A percentile compares a stretch with the other conserved stretches of the same genome.
phyloP scores from a whole-genome alignment of 1,140 invertebrate genomes.

The Agraylea sexmaculata region DNA sequence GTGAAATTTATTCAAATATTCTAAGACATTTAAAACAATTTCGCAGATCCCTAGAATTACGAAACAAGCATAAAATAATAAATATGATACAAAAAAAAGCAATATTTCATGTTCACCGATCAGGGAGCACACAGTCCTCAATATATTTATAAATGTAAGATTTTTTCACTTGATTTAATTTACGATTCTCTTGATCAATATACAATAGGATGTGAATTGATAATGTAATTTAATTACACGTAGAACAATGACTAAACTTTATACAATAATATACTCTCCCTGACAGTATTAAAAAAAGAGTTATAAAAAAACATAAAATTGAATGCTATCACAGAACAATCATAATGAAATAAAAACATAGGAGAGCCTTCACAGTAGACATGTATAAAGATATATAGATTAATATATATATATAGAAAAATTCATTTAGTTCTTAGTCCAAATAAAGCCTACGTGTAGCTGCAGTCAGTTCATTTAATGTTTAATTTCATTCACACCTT shows the following conservation, averaged over 20 bases:
- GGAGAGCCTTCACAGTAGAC: slow-evolving; percentile 10
- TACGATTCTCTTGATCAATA: slow-evolving; percentile 8
- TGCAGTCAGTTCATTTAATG: slow-evolving; percentile 12
- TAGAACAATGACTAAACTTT: slow-evolving; percentile 12
- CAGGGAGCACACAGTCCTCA: slow-evolving; percentile 6
- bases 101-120: slow-evolving; percentile 15
- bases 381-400: slow-evolving; percentile 20
- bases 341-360: slow-evolving; percentile 21
- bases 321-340: slow-evolving; percentile 22
- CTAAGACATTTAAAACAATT: slow-evolving; percentile 20
- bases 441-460: slow-evolving; percentile 15
- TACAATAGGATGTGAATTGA: slow-evolving; percentile 14
- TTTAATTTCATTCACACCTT: slow-evolving; percentile 2
- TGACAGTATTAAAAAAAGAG: slow-evolving; percentile 10
- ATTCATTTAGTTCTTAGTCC: no score
- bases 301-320: slow-evolving; percentile 14
- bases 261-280: slow-evolving; percentile 7
- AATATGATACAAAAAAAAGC: slow-evolving; percentile 22
- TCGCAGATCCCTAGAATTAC: slow-evolving; percentile 21
- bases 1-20: slow-evolving; percentile 20
- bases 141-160: slow-evolving; percentile 12
- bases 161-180: slow-evolving; percentile 15
- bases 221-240: slow-evolving; percentile 19
- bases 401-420: slow-evolving; percentile 12
- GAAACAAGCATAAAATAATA: slow-evolving; percentile 22